Conservation (phyloP, 2,113 vertebrate species). For the Catharus fuscescens region DNA sequence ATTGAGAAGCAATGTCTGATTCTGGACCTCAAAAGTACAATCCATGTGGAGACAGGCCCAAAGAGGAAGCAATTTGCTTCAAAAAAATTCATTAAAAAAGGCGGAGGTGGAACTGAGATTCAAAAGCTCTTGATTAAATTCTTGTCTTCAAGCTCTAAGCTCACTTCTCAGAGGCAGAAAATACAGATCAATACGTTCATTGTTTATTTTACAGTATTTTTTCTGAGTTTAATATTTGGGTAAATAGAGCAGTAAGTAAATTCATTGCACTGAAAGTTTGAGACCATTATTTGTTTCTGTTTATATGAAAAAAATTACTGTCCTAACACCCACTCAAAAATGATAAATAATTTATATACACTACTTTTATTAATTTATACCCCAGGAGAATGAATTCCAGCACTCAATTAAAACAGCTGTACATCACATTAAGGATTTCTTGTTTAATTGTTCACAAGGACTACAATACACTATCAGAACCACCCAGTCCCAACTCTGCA, state of each 20-base stretch:
- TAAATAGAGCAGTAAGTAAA: not conserved
- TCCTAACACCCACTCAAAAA: not conserved
- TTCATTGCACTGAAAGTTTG: not conserved
- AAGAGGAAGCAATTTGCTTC: not conserved
- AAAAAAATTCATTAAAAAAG: not conserved
- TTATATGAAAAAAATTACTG: not conserved
- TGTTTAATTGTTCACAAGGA: not conserved
- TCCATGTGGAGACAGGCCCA: not conserved
- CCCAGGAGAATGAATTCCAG: not conserved
- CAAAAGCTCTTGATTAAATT: not conserved
- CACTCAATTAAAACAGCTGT: not conserved
- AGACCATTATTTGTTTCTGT: not conserved
- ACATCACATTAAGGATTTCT: not conserved
- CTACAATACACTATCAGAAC: not conserved
- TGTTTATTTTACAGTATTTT: not conserved
- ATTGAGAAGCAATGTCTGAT: not conserved
- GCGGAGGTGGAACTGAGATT: not conserved
- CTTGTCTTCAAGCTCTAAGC: not conserved
- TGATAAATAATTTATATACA: not conserved
- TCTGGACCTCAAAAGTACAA: not conserved
- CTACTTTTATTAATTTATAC: constrained; percentile 23
- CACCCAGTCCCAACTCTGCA: not conserved
- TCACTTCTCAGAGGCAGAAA: not conserved
- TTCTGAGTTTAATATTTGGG: not conserved
- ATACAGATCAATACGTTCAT: not conserved